A percentile compares a stretch with the other conserved stretches of the same genome.
Conservation (phyloP, 2,113 vertebrate species). For the Geococcyx californianus region DNA sequence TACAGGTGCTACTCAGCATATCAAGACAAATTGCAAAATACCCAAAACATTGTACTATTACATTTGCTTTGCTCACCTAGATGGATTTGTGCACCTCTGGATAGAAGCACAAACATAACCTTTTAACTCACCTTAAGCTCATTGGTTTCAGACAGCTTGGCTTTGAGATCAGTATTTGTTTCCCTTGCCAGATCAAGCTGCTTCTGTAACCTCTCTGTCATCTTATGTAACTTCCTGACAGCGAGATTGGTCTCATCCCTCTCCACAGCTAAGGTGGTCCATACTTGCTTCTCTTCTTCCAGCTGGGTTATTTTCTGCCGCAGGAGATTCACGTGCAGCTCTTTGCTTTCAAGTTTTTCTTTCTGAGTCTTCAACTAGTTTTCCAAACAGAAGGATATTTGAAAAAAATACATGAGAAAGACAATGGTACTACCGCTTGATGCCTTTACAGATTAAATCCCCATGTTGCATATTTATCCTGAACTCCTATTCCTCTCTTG, state of each 20-base stretch:
- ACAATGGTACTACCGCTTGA: neutral
- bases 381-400: conserved; percentile 18
- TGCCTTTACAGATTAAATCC: neutral
- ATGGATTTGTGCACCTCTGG: neutral
- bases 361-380: conserved; percentile 86
- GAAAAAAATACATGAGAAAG: neutral
- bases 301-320: conserved; percentile 85
- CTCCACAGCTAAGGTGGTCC: conserved; percentile 73
- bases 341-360: conserved; percentile 86
- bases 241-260: conserved; percentile 78
- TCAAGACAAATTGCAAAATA: neutral
- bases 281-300: conserved; percentile 83
- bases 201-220: conserved; percentile 82
- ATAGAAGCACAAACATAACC: neutral
- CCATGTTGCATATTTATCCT: neutral
- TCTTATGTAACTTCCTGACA: conserved; percentile 82
- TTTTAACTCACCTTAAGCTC: conserved; percentile 87
- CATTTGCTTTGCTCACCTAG: neutral
- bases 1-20: neutral
- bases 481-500: neutral
- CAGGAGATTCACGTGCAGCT: conserved; percentile 86
- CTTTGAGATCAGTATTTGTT: conserved; percentile 83
- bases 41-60: neutral
- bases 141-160: conserved; percentile 81
- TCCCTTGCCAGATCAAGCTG: conserved; percentile 77